Evolutionary conservation across 2,113 vertebrate species (phyloP), one percentile per base, ranked within the genome.

Genomic region (Grammomys surdaster): DNA sequence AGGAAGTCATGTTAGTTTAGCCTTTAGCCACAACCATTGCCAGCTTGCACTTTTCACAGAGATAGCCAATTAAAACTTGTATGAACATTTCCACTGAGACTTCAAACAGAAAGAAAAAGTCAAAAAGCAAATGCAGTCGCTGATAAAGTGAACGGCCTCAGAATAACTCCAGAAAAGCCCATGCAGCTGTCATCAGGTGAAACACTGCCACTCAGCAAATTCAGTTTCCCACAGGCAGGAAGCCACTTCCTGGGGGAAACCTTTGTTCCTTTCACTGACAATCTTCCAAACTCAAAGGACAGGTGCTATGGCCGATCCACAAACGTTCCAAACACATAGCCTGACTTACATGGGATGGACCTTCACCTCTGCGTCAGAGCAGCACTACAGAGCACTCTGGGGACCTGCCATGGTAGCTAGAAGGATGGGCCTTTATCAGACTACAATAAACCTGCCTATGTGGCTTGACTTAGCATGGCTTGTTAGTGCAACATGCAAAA

Each of bases 401-500:
- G 89, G 90, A 91, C 91, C 0, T 19, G 56, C 90, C 17, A 0
- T 43, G 51, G 88, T 87, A 54, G 76, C 90, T 67, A 22, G 26
- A 88, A 85, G 90, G 87, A 96, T 90, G 95, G 95, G 88, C 96
- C 97, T 93, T 51, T 1, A 97, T 73, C 82, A 89, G 92, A 93
- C 65, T 88, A 88, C 82, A 93, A 95, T 91, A 97, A 76, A 93
- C 1, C 0, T 96, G 97, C 72, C 98, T 97, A 72, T 28, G 67
- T 78, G 89, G 75, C 43, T 54, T 78, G 75, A 54, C 43, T 97
- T 92, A 98, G 98, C 98, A 98, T 81, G 98, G 97, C 98, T 98
- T 84, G 26, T 58, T 91, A 98, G 98, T 95, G 96, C 98, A 97
- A 98, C 98, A 99, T 99, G 98, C 98, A 98, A 98, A 97, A 95